Evolutionary conservation across 2,797 vertebrate species (phyloP).

Genomic region (Microctenopoma lineatum): DNA sequence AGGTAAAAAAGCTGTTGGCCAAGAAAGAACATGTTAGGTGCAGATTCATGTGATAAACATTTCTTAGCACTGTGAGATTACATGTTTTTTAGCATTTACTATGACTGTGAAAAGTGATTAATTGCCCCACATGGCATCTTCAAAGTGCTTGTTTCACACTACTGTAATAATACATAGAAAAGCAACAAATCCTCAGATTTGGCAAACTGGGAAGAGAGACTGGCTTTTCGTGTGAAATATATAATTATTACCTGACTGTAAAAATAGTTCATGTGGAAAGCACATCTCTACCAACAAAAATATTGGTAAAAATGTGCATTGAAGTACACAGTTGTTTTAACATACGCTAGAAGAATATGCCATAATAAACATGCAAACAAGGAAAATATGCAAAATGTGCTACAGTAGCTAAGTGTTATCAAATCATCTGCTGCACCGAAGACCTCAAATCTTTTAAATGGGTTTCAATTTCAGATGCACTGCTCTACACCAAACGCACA

Average conservation of each 20-base stretch:
- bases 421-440: background rate
- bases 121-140: background rate
- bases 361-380: background rate
- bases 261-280: background rate
- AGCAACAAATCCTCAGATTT: background rate
- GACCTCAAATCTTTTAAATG: background rate
- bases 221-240: background rate
- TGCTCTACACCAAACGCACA: constrained; percentile 11
- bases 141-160: background rate
- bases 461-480: background rate
- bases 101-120: background rate
- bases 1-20: background rate
- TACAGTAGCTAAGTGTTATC: background rate
- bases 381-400: background rate
- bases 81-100: background rate
- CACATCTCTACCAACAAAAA: background rate
- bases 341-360: background rate
- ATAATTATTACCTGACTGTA: background rate
- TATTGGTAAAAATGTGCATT: background rate
- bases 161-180: background rate
- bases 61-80: background rate
- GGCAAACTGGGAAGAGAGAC: background rate
- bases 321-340: background rate
- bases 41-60: background rate
- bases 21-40: too few relatives aligned